Evolutionary conservation across 2,113 vertebrate species (phyloP).

Genomic region (Larimichthys polyactis): DNA sequence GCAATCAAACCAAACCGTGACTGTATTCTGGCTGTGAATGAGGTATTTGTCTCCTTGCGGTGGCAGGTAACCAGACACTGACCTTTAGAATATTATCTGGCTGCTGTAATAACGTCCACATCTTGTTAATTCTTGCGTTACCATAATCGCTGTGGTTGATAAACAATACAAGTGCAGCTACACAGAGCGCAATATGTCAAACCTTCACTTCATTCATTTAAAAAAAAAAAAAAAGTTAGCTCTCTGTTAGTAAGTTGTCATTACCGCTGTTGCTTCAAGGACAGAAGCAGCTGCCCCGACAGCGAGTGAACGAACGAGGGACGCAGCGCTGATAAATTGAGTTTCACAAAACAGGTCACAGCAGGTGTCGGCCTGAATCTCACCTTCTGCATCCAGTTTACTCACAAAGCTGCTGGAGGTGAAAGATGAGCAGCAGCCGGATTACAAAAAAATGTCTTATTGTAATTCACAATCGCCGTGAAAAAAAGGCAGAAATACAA

Average conservation of each 20-base stretch:
- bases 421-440: neutral
- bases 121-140: slow-evolving; percentile 9
- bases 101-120: slow-evolving; percentile 1
- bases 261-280: slow-evolving; percentile 1
- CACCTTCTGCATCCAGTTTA: slow-evolving; percentile 20
- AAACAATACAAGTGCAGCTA: neutral
- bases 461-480: neutral
- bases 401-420: neutral
- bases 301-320: neutral
- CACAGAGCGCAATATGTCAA: no score
- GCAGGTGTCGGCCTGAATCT: slow-evolving; percentile 44
- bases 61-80: slow-evolving; percentile 3
- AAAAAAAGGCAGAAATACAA: neutral
- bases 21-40: slow-evolving; percentile 19
- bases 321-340: slow-evolving; percentile 7
- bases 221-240: no score
- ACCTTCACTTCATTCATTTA: neutral
- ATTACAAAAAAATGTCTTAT: neutral
- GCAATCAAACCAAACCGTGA: slow-evolving; percentile 6
- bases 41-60: slow-evolving; percentile 8
- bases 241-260: neutral
- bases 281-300: neutral
- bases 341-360: slow-evolving; percentile 21
- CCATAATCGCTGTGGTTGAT: neutral
- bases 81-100: slow-evolving; percentile 17